Percentiles rank a stretch among this genome's conserved stretches.
Evolutionary conservation across 1,140 invertebrate species (phyloP).

Genomic region (Leptinotarsa undecemlineata): DNA sequence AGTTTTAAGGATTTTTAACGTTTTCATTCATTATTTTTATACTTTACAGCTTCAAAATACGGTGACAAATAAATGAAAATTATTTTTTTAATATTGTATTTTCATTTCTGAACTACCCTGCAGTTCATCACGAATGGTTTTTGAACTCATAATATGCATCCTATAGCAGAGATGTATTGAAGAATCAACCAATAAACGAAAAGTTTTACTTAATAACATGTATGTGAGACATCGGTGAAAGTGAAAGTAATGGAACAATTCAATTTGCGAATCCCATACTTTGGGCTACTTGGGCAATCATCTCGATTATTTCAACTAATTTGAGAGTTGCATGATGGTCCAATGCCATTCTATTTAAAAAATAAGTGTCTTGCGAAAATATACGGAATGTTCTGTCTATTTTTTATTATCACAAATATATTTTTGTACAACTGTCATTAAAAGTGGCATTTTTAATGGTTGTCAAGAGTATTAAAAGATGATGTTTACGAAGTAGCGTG

Average conservation of each 20-base stretch:
- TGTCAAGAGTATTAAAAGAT: too few species aligned
- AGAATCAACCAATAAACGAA: too few species aligned
- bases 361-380: too few species aligned
- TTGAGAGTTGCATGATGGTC: background rate
- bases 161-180: too few species aligned
- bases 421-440: background rate
- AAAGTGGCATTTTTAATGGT: too few species aligned
- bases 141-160: too few species aligned
- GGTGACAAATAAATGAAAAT: slow-evolving; percentile 19
- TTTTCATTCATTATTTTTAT: slow-evolving; percentile 7
- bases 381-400: background rate
- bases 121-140: too few species aligned
- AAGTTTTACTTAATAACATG: too few species aligned
- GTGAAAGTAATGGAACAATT: slow-evolving; percentile 6
- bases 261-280: background rate
- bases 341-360: too few species aligned
- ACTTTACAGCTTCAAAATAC: slow-evolving; percentile 12
- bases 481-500: too few species aligned
- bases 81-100: slow-evolving; percentile 10
- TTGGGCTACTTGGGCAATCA: slow-evolving; percentile 12
- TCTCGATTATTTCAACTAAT: background rate
- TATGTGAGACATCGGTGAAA: background rate
- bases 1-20: slow-evolving; percentile 12
- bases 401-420: background rate
- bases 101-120: background rate